These are phyloP conservation scores for Coregonus sp. DNA, from an alignment of 2,797 vertebrate species.

Conservation along the genomic window DNA sequence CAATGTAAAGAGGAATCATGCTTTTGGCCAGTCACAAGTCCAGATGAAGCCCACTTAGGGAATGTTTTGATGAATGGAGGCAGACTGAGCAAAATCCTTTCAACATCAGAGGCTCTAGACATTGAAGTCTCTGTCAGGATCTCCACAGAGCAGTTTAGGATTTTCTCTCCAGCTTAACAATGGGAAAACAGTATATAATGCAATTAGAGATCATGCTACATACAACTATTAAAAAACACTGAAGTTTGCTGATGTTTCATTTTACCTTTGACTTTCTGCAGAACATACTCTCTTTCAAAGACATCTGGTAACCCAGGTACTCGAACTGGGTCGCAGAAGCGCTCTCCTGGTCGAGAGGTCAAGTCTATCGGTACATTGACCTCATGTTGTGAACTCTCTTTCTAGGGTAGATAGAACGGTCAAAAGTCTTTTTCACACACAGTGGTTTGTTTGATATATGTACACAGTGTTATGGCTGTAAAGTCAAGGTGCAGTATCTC, in stretches of 20 bases:
- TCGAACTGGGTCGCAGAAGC: slow-evolving; percentile 62
- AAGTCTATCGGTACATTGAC: slow-evolving; percentile 47
- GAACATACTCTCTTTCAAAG: slow-evolving; percentile 50
- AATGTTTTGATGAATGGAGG: slow-evolving; percentile 36
- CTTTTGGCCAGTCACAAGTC: slow-evolving; percentile 40
- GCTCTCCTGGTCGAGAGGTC: slow-evolving; percentile 23
- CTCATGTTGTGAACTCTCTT: slow-evolving; percentile 35
- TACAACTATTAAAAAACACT: too few species aligned
- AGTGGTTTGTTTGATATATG: background rate
- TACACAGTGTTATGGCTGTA: background rate
- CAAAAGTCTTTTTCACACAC: background rate
- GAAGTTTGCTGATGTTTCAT: too few species aligned
- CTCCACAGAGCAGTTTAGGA: slow-evolving; percentile 59
- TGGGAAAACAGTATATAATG: background rate
- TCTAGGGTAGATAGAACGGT: slow-evolving; percentile 28
- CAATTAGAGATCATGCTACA: too few species aligned
- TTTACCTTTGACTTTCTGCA: slow-evolving; percentile 63
- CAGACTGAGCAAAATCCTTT: slow-evolving; percentile 65
- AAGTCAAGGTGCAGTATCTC: too few species aligned
- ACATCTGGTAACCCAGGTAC: slow-evolving; percentile 51
- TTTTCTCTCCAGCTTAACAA: slow-evolving; percentile 54
- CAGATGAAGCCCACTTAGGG: slow-evolving; percentile 40
- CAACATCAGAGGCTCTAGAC: slow-evolving; percentile 48
- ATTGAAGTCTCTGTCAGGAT: slow-evolving; percentile 46
- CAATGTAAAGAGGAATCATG: slow-evolving; percentile 27